Percentiles rank a stretch among this genome's conserved stretches.
phyloP scores from a whole-genome alignment of 2,797 vertebrate genomes.

The Poecilia wingei region DNA sequence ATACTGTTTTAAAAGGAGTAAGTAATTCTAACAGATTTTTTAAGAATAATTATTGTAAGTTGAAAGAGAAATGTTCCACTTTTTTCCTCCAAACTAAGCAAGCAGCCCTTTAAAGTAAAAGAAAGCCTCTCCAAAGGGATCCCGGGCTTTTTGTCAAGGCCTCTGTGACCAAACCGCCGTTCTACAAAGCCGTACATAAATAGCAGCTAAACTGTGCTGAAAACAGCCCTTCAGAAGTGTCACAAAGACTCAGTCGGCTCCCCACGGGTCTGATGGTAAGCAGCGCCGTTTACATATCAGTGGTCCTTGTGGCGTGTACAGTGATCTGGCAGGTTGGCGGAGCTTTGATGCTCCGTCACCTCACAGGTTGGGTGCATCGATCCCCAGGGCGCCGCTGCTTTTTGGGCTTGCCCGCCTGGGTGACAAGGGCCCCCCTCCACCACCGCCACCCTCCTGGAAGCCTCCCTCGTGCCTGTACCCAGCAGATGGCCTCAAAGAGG shows the following conservation, averaged over 20 bases:
- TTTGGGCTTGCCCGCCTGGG: constrained; percentile 73
- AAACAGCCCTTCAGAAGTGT: constrained; percentile 68
- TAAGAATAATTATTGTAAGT: not conserved
- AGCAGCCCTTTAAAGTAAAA: constrained; percentile 49
- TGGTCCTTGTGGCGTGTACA: constrained; percentile 65
- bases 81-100: constrained; percentile 35
- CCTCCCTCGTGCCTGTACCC: constrained; percentile 80
- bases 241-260: constrained; percentile 60
- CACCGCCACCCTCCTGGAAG: constrained; percentile 57
- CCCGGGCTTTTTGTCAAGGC: constrained; percentile 67
- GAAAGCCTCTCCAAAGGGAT: constrained; percentile 57
- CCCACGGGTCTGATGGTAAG: constrained; percentile 55
- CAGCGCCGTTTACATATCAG: constrained; percentile 70
- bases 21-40: constrained; percentile 27
- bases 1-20: not conserved
- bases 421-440: constrained; percentile 65
- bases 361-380: constrained; percentile 72
- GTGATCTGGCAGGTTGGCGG: constrained; percentile 75
- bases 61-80: not conserved
- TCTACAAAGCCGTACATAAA: constrained; percentile 75
- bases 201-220: constrained; percentile 66
- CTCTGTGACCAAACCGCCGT: constrained; percentile 56
- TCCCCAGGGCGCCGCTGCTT: constrained; percentile 72
- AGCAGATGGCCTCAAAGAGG: constrained; percentile 89
- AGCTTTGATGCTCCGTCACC: constrained; percentile 79